Conservation (phyloP, 2,113 vertebrate species). For the Mustelus asterias region DNA sequence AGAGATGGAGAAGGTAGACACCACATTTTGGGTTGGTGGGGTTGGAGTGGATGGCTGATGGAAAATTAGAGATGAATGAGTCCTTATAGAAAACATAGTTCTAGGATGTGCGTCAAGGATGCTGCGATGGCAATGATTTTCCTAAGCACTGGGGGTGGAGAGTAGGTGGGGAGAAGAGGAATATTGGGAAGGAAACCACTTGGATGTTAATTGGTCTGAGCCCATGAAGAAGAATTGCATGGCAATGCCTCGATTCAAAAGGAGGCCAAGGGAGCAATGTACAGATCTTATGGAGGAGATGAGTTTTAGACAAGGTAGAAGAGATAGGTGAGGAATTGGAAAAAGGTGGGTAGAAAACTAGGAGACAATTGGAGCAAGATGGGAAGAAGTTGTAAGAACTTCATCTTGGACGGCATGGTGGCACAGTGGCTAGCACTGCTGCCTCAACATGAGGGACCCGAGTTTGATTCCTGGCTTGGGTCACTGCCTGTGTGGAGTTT, state of each 20-base stretch:
- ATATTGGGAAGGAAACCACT: not conserved
- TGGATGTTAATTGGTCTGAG: not conserved
- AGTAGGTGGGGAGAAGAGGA: not conserved
- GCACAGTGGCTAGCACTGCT: no score
- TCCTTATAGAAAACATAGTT: not conserved
- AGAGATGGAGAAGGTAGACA: not conserved
- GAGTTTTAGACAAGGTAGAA: not conserved
- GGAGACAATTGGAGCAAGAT: not conserved
- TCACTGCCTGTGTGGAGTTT: no score
- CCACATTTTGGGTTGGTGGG: no score
- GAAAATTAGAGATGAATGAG: not conserved
- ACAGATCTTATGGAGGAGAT: not conserved
- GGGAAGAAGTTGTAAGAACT: not conserved
- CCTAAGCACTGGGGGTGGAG: no score
- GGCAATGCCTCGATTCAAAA: not conserved
- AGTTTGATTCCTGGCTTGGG: no score
- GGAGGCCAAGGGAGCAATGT: not conserved
- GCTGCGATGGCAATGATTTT: not conserved
- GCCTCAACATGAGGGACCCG: no score
- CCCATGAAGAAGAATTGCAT: not conserved
- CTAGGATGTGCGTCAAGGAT: not conserved
- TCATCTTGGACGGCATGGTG: no score
- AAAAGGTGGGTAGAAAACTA: not conserved
- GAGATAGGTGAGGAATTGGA: not conserved
- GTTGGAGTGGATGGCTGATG: no score